phyloP scores from a whole-genome alignment of 2,113 vertebrate species.

The Phalacrocorax brasilianus region DNA sequence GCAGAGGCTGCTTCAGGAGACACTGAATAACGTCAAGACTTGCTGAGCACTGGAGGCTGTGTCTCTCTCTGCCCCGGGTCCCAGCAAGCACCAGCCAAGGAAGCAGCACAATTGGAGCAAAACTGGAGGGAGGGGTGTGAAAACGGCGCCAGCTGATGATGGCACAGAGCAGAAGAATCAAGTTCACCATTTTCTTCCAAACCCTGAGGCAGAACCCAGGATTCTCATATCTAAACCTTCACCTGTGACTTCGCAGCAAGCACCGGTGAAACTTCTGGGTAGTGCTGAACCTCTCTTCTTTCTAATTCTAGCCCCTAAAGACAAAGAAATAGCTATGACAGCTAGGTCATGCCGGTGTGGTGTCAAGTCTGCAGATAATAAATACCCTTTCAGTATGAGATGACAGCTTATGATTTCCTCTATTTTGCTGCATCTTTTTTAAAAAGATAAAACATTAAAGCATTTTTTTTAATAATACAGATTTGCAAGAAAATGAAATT shows the following conservation, averaged over 20 bases:
- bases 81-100: fast-evolving
- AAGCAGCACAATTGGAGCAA: neutral
- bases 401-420: neutral
- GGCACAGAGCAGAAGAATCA: neutral
- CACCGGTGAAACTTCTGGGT: neutral
- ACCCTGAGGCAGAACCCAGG: neutral
- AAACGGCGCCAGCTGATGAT: neutral
- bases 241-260: neutral
- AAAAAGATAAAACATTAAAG: neutral
- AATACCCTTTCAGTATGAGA: neutral
- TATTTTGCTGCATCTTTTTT: neutral
- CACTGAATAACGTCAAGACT: neutral
- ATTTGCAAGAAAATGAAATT: neutral
- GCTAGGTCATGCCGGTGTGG: neutral
- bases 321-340: neutral
- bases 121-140: neutral
- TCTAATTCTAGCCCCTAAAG: neutral
- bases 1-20: neutral
- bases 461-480: neutral
- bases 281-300: neutral
- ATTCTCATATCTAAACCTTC: neutral
- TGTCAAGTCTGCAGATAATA: neutral
- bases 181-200: neutral
- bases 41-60: neutral
- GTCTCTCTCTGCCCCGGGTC: neutral